Conservation (phyloP, 2,888 invertebrate genomes). For the Amphipyra berbera region DNA sequence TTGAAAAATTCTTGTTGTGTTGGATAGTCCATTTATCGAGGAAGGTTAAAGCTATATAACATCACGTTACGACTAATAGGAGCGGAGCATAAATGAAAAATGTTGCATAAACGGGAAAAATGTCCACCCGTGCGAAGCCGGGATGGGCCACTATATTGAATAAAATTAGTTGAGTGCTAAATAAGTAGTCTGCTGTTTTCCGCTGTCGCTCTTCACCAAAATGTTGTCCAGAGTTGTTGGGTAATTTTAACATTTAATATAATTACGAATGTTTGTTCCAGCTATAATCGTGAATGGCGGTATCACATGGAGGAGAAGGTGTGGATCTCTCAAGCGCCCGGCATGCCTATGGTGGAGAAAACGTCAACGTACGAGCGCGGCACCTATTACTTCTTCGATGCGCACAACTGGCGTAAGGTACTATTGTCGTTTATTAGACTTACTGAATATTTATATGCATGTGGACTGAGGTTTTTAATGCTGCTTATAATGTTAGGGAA, state of each 20-base stretch:
- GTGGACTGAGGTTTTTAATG: slow-evolving; percentile 4
- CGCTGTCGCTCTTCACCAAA: neutral
- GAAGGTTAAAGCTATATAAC: too few relatives aligned
- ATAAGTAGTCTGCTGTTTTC: neutral
- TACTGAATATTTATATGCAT: slow-evolving; percentile 30
- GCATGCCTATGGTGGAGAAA: slow-evolving; percentile 98
- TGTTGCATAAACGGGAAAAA: too few relatives aligned
- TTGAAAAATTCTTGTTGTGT: too few relatives aligned
- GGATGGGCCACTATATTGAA: too few relatives aligned
- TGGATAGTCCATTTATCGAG: too few relatives aligned
- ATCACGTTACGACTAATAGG: too few relatives aligned
- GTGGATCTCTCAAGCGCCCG: slow-evolving; percentile 99
- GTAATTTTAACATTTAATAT: neutral
- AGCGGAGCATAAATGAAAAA: too few relatives aligned
- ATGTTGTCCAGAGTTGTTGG: neutral
- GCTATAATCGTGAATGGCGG: slow-evolving; percentile 99
- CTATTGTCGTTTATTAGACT: slow-evolving; percentile 39
- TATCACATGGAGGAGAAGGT: slow-evolving; percentile 99
- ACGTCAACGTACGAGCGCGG: slow-evolving; percentile 99
- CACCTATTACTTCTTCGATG: slow-evolving; percentile 99
- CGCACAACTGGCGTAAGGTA: slow-evolving; percentile 98
- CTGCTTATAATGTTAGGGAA: neutral
- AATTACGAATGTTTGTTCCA: slow-evolving; percentile 73
- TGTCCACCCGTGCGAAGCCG: too few relatives aligned
- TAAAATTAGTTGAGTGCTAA: neutral